These are phyloP conservation scores for Nycticryphes semicollaris DNA, from an alignment of 2,113 vertebrate genomes.

Conservation along the genomic window DNA sequence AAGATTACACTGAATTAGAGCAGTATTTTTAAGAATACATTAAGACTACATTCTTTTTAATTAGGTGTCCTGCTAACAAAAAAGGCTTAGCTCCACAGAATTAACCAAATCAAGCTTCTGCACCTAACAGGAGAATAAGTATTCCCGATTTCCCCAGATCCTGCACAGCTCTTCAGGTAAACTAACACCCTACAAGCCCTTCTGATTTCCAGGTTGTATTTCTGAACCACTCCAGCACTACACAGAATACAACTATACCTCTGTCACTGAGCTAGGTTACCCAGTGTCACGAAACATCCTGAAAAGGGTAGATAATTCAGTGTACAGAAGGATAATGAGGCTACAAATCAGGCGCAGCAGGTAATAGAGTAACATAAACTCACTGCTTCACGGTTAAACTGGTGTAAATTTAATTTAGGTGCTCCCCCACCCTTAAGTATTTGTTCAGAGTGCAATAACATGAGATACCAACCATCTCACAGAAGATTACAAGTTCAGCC, in stretches of 20 bases:
- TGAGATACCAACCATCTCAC: not conserved
- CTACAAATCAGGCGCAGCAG: not conserved
- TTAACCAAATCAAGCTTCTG: not conserved
- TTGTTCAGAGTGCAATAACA: not conserved
- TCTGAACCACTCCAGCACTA: not conserved
- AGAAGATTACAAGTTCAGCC: not conserved
- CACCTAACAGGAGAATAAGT: not conserved
- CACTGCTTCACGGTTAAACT: not conserved
- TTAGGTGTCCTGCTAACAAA: no score
- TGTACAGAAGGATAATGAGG: not conserved
- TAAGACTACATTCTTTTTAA: not conserved
- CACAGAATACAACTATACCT: not conserved
- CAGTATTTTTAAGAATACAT: not conserved
- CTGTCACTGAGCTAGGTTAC: not conserved
- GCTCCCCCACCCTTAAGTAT: not conserved
- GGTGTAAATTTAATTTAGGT: not conserved
- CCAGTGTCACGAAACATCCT: not conserved
- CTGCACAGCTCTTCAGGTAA: not conserved
- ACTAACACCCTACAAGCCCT: not conserved
- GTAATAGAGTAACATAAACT: not conserved
- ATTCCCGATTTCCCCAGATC: not conserved
- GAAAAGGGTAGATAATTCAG: not conserved
- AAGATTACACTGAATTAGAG: not conserved
- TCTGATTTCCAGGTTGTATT: not conserved
- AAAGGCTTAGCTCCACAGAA: not conserved